Percentiles rank a stretch among this genome's conserved stretches.
These are phyloP conservation scores for Exaiptasia diaphana DNA, from an alignment of 64 coral and sea anemone species.

Conservation along the genomic window DNA sequence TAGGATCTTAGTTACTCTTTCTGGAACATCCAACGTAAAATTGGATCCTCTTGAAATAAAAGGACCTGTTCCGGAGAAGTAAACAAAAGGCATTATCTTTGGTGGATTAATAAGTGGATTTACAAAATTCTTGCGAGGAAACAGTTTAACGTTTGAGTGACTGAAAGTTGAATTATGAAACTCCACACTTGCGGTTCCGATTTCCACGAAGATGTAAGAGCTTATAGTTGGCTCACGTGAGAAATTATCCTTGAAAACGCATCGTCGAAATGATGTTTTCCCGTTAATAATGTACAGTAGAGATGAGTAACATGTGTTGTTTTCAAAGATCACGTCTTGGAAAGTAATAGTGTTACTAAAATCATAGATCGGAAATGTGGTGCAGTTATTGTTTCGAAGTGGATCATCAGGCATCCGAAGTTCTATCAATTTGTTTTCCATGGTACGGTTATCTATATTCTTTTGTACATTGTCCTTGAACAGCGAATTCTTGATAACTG, in stretches of 20 bases:
- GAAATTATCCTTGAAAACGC: constrained; percentile 42
- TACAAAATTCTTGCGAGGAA: background rate
- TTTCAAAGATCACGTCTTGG: background rate
- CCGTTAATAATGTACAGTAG: constrained; percentile 14
- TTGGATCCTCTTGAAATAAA: constrained; percentile 3
- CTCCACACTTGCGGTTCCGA: constrained; percentile 26
- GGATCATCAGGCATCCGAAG: background rate
- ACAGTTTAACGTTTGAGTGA: background rate
- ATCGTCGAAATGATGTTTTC: constrained; percentile 10
- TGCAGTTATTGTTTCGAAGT: background rate
- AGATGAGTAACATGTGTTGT: background rate
- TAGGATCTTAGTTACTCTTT: no score
- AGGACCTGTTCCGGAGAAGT: constrained; percentile 1
- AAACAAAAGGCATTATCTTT: constrained; percentile 31
- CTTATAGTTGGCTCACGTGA: background rate
- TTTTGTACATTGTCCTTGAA: no score
- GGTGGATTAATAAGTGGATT: background rate
- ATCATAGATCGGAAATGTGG: background rate
- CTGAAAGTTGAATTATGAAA: constrained; percentile 16
- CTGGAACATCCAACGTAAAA: background rate
- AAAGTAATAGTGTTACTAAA: background rate
- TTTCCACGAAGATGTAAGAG: background rate
- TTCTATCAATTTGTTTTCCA: no score
- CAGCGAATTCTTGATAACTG: no score
- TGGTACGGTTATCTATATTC: no score